Conservation (phyloP, 2,888 invertebrate genomes). For the Latrodectus hesperus region DNA sequence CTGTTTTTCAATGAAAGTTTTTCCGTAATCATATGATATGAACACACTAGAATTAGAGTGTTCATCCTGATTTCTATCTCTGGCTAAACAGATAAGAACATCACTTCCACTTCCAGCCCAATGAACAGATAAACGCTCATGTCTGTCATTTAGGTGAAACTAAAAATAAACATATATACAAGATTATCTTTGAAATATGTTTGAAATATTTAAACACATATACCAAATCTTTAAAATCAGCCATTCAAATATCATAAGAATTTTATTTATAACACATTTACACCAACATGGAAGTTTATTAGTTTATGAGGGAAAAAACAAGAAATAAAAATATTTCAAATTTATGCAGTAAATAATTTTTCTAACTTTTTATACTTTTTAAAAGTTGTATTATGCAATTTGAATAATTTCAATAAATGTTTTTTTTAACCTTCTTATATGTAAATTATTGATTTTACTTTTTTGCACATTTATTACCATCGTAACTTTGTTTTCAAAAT, state of each 20-base stretch:
- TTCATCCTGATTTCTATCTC: constrained; percentile 77
- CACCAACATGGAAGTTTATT: background rate
- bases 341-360: background rate
- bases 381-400: too few species aligned
- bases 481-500: too few species aligned
- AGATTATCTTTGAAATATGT: background rate
- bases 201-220: background rate
- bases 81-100: constrained; percentile 89
- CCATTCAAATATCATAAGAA: background rate
- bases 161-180: background rate
- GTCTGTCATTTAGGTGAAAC: constrained; percentile 86
- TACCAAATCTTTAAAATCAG: background rate
- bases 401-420: too few species aligned
- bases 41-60: constrained; percentile 83
- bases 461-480: too few species aligned
- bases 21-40: constrained; percentile 91
- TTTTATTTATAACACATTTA: background rate
- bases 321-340: background rate
- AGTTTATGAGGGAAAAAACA: background rate
- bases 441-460: too few species aligned
- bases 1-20: constrained; percentile 82
- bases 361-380: too few species aligned
- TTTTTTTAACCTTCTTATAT: too few species aligned
- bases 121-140: constrained; percentile 91
- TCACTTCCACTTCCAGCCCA: constrained; percentile 93